Percentiles rank a stretch among this genome's conserved stretches.
Evolutionary conservation across 2,797 vertebrate species (phyloP).

Genomic region (Lepilemur ruficaudatus): DNA sequence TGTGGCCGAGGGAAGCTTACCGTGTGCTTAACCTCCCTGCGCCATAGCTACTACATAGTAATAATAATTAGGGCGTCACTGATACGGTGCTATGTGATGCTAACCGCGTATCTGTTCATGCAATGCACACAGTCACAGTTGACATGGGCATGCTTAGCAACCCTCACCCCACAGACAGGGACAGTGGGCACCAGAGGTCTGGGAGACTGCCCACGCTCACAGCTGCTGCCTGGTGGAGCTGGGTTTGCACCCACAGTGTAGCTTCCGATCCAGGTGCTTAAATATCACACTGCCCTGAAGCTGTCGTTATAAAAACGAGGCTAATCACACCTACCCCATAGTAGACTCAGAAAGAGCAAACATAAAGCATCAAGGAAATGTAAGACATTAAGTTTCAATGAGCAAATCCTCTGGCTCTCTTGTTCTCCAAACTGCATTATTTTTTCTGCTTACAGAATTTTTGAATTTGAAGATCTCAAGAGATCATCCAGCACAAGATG

Average conservation of each 20-base stretch:
- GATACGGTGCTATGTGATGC: fast-evolving
- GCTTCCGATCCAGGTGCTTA: not conserved
- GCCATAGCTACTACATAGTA: fast-evolving
- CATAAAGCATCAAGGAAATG: not conserved
- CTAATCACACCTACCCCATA: fast-evolving
- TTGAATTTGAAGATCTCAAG: not conserved
- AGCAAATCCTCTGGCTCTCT: not conserved
- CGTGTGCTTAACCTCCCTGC: fast-evolving
- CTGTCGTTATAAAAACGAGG: not conserved
- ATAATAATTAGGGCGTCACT: fast-evolving
- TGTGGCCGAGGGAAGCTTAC: fast-evolving
- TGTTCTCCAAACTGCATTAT: not conserved
- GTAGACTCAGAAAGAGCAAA: not conserved
- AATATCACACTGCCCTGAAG: too few species aligned
- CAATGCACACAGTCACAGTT: fast-evolving
- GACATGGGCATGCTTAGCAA: fast-evolving
- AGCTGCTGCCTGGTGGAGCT: not conserved
- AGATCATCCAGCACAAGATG: fast-evolving
- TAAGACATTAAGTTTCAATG: fast-evolving
- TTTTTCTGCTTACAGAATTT: not conserved
- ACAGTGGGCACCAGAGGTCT: not conserved
- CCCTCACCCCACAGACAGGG: fast-evolving
- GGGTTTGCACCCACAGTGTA: not conserved
- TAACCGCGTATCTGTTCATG: fast-evolving
- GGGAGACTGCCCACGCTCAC: not conserved